Evolutionary conservation across 2,888 invertebrate species (phyloP).

Genomic region (Drosophila aldrichi): DNA sequence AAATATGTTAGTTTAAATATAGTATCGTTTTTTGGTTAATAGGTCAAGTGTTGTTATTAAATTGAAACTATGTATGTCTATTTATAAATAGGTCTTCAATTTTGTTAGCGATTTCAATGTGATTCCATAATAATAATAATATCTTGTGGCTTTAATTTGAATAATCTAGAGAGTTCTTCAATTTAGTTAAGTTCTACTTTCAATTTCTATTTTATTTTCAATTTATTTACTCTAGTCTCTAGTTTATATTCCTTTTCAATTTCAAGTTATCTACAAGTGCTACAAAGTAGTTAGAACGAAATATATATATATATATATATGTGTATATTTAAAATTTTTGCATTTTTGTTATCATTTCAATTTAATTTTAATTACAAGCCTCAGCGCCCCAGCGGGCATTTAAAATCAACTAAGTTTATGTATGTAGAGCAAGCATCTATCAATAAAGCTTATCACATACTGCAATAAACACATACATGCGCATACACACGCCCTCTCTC

Average conservation of each 20-base stretch:
- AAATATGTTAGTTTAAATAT: not conserved
- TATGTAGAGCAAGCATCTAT: constrained; percentile 49
- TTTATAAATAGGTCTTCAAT: not conserved
- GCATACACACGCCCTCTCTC: not conserved
- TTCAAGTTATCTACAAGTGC: constrained; percentile 5
- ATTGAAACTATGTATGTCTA: not conserved
- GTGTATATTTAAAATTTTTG: constrained; percentile 12
- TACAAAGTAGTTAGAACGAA: not conserved
- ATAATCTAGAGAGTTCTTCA: not conserved
- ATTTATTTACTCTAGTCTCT: not conserved
- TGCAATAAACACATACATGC: constrained; percentile 29
- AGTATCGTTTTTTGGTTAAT: not conserved
- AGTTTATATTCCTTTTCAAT: not conserved
- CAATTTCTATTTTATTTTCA: not conserved
- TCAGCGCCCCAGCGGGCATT: constrained; percentile 15
- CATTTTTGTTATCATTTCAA: constrained; percentile 28
- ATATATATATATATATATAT: not conserved
- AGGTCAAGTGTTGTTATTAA: not conserved
- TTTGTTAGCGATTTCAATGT: not conserved
- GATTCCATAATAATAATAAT: too few species aligned
- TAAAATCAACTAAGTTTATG: constrained; percentile 26
- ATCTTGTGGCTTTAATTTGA: not conserved
- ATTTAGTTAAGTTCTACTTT: not conserved
- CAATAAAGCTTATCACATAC: constrained; percentile 47
- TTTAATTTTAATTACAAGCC: constrained; percentile 33